Base-by-base conservation (phyloP, 2,888 invertebrate genomes). In the Tenthredo scrophulariae region DNA sequence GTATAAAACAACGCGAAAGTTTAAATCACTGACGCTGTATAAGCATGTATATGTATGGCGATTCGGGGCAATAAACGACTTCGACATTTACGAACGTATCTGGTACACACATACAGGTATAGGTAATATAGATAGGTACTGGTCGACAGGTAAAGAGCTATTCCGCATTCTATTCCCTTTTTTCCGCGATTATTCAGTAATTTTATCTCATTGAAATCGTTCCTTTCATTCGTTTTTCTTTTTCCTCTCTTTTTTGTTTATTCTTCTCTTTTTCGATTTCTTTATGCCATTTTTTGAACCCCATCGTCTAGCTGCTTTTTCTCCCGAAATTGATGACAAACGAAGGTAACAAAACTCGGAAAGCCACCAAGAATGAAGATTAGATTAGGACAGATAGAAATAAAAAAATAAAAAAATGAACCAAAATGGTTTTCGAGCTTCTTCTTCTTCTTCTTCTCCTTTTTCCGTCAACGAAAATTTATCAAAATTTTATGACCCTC, bases 171-270 rank as follows among this genome's bases (percentile, higher is more conserved):
- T 26, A 13, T 10, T 26, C 75, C 75, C 4, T 2, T 37, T 37
- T 70, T 26, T 43, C 18, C n/a, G 26, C 46, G 15, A 75, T 75
- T 75, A 75, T 75, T 75, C 50, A 26, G 26, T 29, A 43, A 75
- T 75, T 75, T 75, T 75, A 15, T 75, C 5, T 46, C 40, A 75
- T 26, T 29, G 74, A 26, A 43, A 46, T 75, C 0, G 26, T 13
- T 85, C 72, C 67, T 67, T 33, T 83, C 4, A 13, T 43, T 13
- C 9, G 40, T 9, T 84, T 72, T 74, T n/a, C n/a, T 29, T 33
- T 2, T 33, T 33, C 0, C 33, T 33, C 77, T 80, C 37, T 74
- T 84, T 86, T 70, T 67, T 85, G 77, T 40, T 74, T 62, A 84
- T 79, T 40, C 37, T 65, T 50, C 26, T 46, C 13, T 22, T 74